Conservation (phyloP, 2,888 invertebrate species). For the Tetragonula carbonaria region DNA sequence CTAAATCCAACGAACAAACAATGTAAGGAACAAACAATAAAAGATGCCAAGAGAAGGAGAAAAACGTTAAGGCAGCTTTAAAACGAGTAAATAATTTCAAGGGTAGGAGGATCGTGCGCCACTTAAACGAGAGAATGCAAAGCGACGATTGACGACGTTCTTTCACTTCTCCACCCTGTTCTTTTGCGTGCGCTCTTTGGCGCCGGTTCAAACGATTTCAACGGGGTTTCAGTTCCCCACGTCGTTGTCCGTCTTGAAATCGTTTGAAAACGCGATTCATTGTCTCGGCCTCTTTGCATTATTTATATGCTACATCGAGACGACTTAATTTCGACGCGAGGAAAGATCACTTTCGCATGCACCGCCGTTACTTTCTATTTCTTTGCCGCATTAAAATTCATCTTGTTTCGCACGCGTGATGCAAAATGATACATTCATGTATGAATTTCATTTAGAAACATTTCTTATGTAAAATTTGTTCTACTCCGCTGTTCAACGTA, state of each 20-base stretch:
- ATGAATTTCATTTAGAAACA: too few relatives aligned
- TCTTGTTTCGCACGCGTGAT: neutral
- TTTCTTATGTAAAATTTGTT: too few relatives aligned
- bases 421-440: neutral
- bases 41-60: neutral
- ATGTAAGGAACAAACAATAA: neutral
- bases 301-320: conserved; percentile 1
- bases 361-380: neutral
- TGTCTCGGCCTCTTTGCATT: conserved; percentile 27
- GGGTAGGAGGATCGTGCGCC: conserved; percentile 63
- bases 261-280: conserved; percentile 29
- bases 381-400: neutral
- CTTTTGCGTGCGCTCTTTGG: conserved; percentile 53
- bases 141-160: conserved; percentile 53
- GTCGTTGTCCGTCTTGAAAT: conserved; percentile 17
- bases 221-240: conserved; percentile 23
- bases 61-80: conserved; percentile 24
- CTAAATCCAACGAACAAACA: neutral
- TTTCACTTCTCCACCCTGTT: conserved; percentile 39
- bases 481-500: too few relatives aligned
- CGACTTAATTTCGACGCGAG: conserved; percentile 25
- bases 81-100: conserved; percentile 54
- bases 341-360: conserved; percentile 23
- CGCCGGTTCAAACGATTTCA: conserved; percentile 56
- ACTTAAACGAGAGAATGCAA: conserved; percentile 60